phyloP scores from a whole-genome alignment of 2,888 invertebrate species.

The Meiosimyza decipiens region DNA sequence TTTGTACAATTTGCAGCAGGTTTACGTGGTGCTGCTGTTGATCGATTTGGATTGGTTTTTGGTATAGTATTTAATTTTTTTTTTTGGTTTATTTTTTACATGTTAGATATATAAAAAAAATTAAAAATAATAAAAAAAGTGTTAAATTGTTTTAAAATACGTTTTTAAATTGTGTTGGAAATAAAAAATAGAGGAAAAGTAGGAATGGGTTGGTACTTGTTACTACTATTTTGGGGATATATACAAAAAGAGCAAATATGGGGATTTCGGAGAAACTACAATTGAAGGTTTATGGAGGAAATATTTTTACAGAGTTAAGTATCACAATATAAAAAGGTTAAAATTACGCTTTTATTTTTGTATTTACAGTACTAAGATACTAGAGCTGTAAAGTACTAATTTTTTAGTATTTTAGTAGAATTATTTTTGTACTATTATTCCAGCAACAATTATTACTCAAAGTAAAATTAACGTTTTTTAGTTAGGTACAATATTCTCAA shows the following conservation, averaged over 20 bases:
- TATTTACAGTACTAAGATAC: constrained; percentile 18
- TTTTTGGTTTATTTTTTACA: constrained; percentile 49
- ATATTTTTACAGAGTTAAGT: constrained; percentile 28
- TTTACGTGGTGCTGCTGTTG: constrained; percentile 52
- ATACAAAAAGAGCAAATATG: constrained; percentile 36
- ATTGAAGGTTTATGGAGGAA: constrained; percentile 18
- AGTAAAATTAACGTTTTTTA: constrained; percentile 2
- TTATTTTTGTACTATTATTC: constrained; percentile 19
- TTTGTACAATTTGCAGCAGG: constrained; percentile 63
- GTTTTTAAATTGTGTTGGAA: too few relatives aligned
- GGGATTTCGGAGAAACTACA: constrained; percentile 41
- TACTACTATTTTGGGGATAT: neutral
- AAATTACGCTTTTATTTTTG: constrained; percentile 14
- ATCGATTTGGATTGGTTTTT: constrained; percentile 39
- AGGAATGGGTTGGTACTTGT: neutral
- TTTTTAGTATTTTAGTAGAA: constrained; percentile 23
- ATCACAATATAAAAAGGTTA: constrained; percentile 37
- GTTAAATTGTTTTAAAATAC: constrained; percentile 23
- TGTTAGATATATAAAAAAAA: constrained; percentile 50
- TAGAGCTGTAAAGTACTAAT: constrained; percentile 10
- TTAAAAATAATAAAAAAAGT: constrained; percentile 49
- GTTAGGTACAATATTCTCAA: constrained; percentile 29
- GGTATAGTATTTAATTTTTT: constrained; percentile 40
- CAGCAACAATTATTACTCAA: constrained; percentile 28
- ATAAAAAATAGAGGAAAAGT: neutral